Evolutionary conservation across 2,888 invertebrate species (phyloP).

Genomic region (Uropetala carovei): DNA sequence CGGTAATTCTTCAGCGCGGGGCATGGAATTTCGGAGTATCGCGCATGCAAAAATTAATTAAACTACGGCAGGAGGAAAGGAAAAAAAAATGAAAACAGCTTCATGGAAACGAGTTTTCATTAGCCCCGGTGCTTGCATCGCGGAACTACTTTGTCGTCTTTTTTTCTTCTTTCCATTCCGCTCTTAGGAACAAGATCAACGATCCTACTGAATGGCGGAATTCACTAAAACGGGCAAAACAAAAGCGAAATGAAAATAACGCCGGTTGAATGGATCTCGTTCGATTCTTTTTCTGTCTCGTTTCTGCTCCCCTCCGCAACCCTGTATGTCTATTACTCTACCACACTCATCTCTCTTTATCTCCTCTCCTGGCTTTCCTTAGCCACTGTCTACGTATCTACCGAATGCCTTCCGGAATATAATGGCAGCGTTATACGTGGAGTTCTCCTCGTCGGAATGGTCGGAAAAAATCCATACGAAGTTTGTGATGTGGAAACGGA

Average conservation of each 20-base stretch:
- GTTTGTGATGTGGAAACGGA: neutral
- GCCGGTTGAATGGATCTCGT: neutral
- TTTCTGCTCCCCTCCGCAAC: neutral
- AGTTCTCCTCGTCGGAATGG: neutral
- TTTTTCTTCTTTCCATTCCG: neutral
- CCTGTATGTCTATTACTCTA: neutral
- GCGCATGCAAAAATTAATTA: conserved; percentile 33
- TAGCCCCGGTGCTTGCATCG: neutral
- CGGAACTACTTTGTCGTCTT: neutral
- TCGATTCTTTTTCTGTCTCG: neutral
- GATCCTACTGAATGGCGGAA: neutral
- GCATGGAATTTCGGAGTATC: neutral
- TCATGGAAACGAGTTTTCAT: conserved; percentile 17
- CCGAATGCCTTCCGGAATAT: neutral
- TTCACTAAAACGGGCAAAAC: neutral
- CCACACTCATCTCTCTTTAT: neutral
- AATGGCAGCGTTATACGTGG: neutral
- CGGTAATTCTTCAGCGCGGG: neutral
- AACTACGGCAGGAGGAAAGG: neutral
- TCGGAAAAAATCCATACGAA: neutral
- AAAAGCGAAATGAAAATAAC: neutral
- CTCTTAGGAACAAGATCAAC: conserved; percentile 27
- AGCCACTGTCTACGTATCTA: neutral
- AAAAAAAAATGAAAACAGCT: neutral
- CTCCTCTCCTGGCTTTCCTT: neutral